Evolutionary conservation across 2,888 invertebrate species (phyloP), one percentile per base, ranked within the genome.

Genomic region (Harpagoxenus sublaevis): DNA sequence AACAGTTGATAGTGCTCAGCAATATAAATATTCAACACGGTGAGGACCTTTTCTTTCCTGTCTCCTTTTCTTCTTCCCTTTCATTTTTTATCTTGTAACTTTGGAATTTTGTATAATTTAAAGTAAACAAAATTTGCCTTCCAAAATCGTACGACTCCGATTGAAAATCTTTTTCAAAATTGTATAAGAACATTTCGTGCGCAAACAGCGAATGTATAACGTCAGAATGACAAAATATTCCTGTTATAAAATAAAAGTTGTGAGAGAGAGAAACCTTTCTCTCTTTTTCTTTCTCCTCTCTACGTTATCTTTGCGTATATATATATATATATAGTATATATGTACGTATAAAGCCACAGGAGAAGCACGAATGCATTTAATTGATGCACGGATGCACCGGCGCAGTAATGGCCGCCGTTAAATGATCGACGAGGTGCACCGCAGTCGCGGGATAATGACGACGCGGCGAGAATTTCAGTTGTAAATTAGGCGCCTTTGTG

Each of bases 301-400:
- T 66, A 23, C 23, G 28, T 84, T 82, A 71, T 65, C 55, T 75
- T 75, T 55, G 74, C 45, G 23, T 51, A 71, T 60, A 31, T 10
- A 42, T 51, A 71, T 60, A 31, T 10, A 42, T 51, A 35, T 23
- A 6, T 35, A 35, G 18, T 12, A 23, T 53, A 83, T 68, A 63
- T 63, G 31, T 31, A n/a, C n/a, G 53, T 53, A 23, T 45, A 62
- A 31, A 42, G 68, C 42, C 35, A 45, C 77, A 45, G 39, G 70
- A 84, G 81, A 57, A 70, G 53, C 81, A 71, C 84, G 84, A 77
- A 62, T 73, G 84, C 84, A 63, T 83, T 91, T 91, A 91, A 91
- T 91, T 89, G 92, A 91, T 89, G 92, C 88, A 87, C 89, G 88
- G 92, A 91, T 89, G 92, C 88, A 87, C 89, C 88, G 83, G 81